These are phyloP conservation scores for Zaprionus inermis DNA, from an alignment of 1,140 invertebrate genomes.

Conservation along the genomic window DNA sequence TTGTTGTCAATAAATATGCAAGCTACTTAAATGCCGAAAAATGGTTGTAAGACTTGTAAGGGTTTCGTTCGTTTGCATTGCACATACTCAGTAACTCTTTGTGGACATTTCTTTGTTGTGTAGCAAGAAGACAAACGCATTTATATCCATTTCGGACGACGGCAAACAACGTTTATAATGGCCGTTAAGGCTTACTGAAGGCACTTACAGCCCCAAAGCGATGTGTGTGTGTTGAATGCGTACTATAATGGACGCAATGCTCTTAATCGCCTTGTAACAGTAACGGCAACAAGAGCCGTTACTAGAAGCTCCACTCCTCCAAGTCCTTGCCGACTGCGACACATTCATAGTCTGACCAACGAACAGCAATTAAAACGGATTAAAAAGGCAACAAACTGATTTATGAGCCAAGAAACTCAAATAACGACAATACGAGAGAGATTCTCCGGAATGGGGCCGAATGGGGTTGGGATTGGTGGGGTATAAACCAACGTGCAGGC, in stretches of 20 bases:
- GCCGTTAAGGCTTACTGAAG: constrained; percentile 59
- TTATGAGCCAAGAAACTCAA: constrained; percentile 79
- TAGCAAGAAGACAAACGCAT: constrained; percentile 37
- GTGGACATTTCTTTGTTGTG: constrained; percentile 15
- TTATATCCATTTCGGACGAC: constrained; percentile 53
- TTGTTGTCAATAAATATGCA: too few relatives aligned
- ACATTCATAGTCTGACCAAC: constrained; percentile 79
- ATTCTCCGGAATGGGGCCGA: constrained; percentile 5
- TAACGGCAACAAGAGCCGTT: constrained; percentile 48
- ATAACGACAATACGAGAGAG: constrained; percentile 72
- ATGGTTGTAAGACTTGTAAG: not conserved
- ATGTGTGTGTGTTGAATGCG: constrained; percentile 40
- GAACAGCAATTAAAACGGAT: constrained; percentile 83
- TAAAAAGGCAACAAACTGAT: constrained; percentile 82
- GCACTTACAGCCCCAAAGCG: constrained; percentile 39
- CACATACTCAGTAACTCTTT: not conserved
- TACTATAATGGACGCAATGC: constrained; percentile 47
- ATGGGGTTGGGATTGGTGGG: not conserved
- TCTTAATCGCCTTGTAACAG: constrained; percentile 67
- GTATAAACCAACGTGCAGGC: not conserved
- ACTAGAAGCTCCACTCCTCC: constrained; percentile 26
- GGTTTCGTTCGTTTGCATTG: not conserved
- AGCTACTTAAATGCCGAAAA: not conserved
- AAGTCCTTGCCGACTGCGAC: constrained; percentile 69
- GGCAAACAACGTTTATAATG: constrained; percentile 72